Evolutionary conservation across 2,113 vertebrate genomes (phyloP).

Genomic region (Cheirogaleus medius): DNA sequence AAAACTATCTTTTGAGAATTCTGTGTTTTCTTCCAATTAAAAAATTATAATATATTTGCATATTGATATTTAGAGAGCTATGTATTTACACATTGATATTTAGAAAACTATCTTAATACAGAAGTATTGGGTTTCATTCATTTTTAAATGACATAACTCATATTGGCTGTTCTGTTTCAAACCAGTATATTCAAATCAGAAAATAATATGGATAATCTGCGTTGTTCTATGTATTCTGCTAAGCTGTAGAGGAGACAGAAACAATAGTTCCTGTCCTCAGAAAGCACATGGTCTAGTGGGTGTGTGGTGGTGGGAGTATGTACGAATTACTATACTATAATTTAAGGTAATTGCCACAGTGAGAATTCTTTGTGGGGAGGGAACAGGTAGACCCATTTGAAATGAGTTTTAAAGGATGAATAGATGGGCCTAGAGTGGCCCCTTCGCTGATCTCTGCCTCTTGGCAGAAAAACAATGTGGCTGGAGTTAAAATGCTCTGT

Average conservation of each 20-base stretch:
- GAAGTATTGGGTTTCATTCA: not conserved
- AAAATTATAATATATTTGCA: not conserved
- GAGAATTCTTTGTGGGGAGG: not conserved
- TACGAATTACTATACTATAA: not conserved
- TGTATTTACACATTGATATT: not conserved
- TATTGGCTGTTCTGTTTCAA: not conserved
- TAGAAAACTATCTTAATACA: not conserved
- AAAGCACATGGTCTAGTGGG: not conserved
- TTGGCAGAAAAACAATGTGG: not conserved
- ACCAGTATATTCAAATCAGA: not conserved
- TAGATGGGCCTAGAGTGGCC: not conserved
- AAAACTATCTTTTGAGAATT: not conserved
- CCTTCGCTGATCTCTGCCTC: not conserved
- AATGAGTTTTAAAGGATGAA: not conserved
- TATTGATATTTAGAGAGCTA: not conserved
- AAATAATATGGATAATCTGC: not conserved
- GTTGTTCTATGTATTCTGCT: not conserved
- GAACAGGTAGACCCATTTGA: not conserved
- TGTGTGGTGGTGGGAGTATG: not conserved
- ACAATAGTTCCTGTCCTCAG: not conserved
- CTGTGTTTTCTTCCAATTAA: not conserved
- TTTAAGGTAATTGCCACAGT: not conserved
- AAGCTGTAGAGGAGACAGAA: not conserved
- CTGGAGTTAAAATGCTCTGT: not conserved
- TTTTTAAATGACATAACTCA: slow-evolving; percentile 14